Base-by-base conservation (phyloP, 2,113 vertebrate genomes). In the Dasyurus viverrinus region DNA sequence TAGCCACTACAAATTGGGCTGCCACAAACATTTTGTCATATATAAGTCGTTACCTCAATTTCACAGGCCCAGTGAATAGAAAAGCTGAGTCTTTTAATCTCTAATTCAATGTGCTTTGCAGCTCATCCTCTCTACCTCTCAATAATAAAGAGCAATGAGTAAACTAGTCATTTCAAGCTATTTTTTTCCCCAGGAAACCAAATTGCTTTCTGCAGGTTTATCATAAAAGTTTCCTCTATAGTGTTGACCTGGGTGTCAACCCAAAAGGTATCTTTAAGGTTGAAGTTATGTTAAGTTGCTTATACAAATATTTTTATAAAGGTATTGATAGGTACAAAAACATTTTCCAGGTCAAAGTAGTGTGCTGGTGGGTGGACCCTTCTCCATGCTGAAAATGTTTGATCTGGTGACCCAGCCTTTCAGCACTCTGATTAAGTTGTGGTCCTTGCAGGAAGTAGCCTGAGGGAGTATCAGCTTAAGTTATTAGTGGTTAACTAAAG, bases 111-210 rank as follows among this genome's bases (percentile, higher is more conserved):
- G 16, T 42, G 68, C n/a, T 84, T 42, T n/a, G n/a, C 36, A 42
- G n/a, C 19, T 84, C 68, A 76, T 6, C 14, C 12, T 36, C 30
- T 19, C 36, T n/a, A 76, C 30, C 16, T 76, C 36, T 84, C n/a
- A 84, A 84, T 42, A 42, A 84, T 23, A 84, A 84, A 22, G 42
- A 42, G 7, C 6, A 42, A 42, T 42, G n/a, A 42, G n/a, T 93
- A 91, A 91, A 55, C 7, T 42, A 54, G 7, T 91, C n/a, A 55
- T 30, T 23, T 42, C 22, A 53, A 57, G 42, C 53, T 54, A 23
- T 93, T 93, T 10, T 94, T 26, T 47, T 90, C 89, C 90, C 90
- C 24, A 25, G 9, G 53, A 94, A 93, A 89, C 0, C 48, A 92
- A 30, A 54, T 1, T 53, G 8, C 0, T 48, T 96, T 92, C 26